Percentiles rank a stretch among this genome's conserved stretches.
These are phyloP conservation scores for Gymnodraco acuticeps DNA, from an alignment of 2,797 vertebrate genomes.

Conservation along the genomic window DNA sequence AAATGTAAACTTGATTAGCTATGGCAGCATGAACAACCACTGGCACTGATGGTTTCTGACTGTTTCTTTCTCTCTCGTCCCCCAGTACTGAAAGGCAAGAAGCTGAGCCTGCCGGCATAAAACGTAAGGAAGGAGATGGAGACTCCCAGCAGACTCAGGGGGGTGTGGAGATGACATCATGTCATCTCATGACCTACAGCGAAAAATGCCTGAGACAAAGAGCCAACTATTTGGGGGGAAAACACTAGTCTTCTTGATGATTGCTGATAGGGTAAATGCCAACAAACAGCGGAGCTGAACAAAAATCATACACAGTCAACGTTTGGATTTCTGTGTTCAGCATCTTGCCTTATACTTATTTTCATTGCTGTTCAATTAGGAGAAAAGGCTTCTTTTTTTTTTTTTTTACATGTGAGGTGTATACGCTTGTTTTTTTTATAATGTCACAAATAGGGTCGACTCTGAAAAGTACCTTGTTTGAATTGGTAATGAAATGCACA, in stretches of 20 bases:
- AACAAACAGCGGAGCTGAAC: conserved; percentile 88
- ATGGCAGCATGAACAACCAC: neutral
- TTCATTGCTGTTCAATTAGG: conserved; percentile 94
- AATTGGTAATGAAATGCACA: conserved; percentile 76
- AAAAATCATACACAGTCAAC: conserved; percentile 80
- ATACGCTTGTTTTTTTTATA: conserved; percentile 63
- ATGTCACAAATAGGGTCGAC: conserved; percentile 63
- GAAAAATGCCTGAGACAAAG: conserved; percentile 90
- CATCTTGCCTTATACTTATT: conserved; percentile 96
- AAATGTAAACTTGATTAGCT: neutral
- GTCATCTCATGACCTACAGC: conserved; percentile 83
- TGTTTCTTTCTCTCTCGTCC: conserved; percentile 17
- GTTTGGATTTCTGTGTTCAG: conserved; percentile 93
- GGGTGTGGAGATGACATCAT: conserved; percentile 85
- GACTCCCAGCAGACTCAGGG: conserved; percentile 89
- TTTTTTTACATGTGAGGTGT: conserved; percentile 90
- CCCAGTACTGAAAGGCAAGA: conserved; percentile 98
- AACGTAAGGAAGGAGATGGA: conserved; percentile 80
- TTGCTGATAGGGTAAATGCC: conserved; percentile 83
- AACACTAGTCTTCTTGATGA: conserved; percentile 82
- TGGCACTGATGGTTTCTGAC: neutral
- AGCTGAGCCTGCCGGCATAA: conserved; percentile 98
- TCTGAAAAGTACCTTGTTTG: conserved; percentile 69
- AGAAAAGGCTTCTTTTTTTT: conserved; percentile 47
- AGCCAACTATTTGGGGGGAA: conserved; percentile 71